Conservation (phyloP, 2,888 invertebrate species). For the Parnassius apollo region DNA sequence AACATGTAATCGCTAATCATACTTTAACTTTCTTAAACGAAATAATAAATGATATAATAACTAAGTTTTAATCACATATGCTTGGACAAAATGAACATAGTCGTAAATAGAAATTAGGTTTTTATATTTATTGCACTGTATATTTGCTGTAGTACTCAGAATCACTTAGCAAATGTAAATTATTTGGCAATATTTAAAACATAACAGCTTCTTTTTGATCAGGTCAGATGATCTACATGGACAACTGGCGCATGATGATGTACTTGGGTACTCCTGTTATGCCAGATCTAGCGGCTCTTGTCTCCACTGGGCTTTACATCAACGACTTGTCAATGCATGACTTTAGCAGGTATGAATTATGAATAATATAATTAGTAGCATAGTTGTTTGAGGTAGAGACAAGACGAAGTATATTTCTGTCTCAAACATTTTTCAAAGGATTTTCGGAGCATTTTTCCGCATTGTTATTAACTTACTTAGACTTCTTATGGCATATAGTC, state of each 20-base stretch:
- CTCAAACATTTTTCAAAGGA: too few relatives aligned
- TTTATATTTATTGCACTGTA: neutral
- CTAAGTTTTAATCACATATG: too few relatives aligned
- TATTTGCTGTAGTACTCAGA: neutral
- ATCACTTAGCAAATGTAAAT: neutral
- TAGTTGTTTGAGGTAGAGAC: too few relatives aligned
- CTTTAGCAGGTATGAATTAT: constrained; percentile 88
- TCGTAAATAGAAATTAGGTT: neutral
- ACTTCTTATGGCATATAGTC: too few relatives aligned
- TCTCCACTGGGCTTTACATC: constrained; percentile 96
- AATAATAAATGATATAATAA: too few relatives aligned
- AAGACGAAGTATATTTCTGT: too few relatives aligned
- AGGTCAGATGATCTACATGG: constrained; percentile 99
- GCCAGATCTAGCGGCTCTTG: constrained; percentile 95
- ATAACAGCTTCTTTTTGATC: constrained; percentile 31
- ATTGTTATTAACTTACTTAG: too few relatives aligned
- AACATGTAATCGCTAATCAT: too few relatives aligned
- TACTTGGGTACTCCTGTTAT: constrained; percentile 98
- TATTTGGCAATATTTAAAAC: neutral
- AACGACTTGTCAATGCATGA: constrained; percentile 99
- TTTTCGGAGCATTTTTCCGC: too few relatives aligned
- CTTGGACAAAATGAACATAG: too few relatives aligned
- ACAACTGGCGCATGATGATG: constrained; percentile 98
- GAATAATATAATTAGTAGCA: too few relatives aligned
- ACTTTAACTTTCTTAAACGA: too few relatives aligned